A percentile compares a stretch with the other conserved stretches of the same genome.
These are phyloP conservation scores for Clytia hemisphaerica DNA, from an alignment of 30 jellyfish, hydroid and myxozoan genomes.

Conservation along the genomic window DNA sequence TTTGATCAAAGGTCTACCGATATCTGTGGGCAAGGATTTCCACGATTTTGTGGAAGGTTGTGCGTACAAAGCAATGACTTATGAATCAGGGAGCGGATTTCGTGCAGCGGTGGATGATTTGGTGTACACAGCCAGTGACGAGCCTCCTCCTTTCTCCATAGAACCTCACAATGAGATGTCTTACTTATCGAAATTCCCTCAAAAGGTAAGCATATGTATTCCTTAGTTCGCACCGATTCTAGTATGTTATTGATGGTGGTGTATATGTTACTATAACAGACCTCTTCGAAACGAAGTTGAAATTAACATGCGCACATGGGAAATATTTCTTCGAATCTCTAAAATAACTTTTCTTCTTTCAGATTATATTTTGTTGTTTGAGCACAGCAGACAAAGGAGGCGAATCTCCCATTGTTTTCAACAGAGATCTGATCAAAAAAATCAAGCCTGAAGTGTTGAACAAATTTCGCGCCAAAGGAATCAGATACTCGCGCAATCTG, in stretches of 20 bases:
- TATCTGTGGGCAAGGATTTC: constrained; percentile 46
- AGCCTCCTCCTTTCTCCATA: constrained; percentile 72
- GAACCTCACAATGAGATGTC: constrained; percentile 93
- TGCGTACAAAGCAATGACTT: constrained; percentile 51
- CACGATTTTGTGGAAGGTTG: constrained; percentile 18
- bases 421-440: neutral
- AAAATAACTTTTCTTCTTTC: neutral
- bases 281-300: no score
- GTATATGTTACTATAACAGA: no score
- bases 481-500: constrained; percentile 22
- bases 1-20: constrained; percentile 53
- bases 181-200: constrained; percentile 43
- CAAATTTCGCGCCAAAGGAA: constrained; percentile 9
- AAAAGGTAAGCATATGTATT: constrained; percentile 59
- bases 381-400: constrained; percentile 12
- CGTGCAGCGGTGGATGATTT: constrained; percentile 39
- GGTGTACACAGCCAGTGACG: constrained; percentile 81
- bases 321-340: no score
- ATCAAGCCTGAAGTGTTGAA: neutral
- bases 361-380: constrained; percentile 29
- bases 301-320: no score
- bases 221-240: no score
- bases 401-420: constrained; percentile 37
- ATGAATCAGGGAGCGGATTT: constrained; percentile 66
- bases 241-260: no score